Percentiles rank a stretch among this genome's conserved stretches.
phyloP scores from a whole-genome alignment of 2,797 vertebrate genomes.

The Rhodeus uyekii region DNA sequence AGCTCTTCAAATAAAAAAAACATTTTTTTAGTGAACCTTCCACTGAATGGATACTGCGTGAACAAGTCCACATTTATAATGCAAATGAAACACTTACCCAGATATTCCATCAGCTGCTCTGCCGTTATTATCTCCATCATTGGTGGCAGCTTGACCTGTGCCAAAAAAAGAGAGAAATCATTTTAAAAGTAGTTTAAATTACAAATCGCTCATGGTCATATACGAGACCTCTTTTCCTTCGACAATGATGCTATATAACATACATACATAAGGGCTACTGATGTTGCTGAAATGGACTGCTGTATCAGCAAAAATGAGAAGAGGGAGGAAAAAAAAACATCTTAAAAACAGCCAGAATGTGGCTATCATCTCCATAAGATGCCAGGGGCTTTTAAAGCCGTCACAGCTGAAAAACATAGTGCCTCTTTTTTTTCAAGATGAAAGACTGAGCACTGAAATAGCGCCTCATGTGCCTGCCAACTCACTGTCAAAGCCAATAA shows the following conservation, averaged over 20 bases:
- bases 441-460: slow-evolving; percentile 47
- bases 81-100: slow-evolving; percentile 81
- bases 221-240: background rate
- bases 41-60: background rate
- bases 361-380: slow-evolving; percentile 41
- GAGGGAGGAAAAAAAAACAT: background rate
- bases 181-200: background rate
- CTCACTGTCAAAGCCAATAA: slow-evolving; percentile 51
- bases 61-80: background rate
- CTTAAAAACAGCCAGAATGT: slow-evolving; percentile 14
- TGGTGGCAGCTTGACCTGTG: slow-evolving; percentile 95
- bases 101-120: slow-evolving; percentile 98
- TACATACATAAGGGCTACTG: background rate
- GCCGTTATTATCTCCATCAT: slow-evolving; percentile 99
- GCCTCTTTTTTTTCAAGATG: slow-evolving; percentile 39
- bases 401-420: slow-evolving; percentile 18
- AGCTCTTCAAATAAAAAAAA: background rate
- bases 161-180: slow-evolving; percentile 55
- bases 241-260: background rate
- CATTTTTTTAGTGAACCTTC: background rate
- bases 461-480: slow-evolving; percentile 42
- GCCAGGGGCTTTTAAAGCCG: slow-evolving; percentile 41
- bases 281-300: background rate
- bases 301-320: background rate
- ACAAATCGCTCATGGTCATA: background rate